Base-by-base conservation (phyloP, 2,113 vertebrate species). In the Lycaon pictus region DNA sequence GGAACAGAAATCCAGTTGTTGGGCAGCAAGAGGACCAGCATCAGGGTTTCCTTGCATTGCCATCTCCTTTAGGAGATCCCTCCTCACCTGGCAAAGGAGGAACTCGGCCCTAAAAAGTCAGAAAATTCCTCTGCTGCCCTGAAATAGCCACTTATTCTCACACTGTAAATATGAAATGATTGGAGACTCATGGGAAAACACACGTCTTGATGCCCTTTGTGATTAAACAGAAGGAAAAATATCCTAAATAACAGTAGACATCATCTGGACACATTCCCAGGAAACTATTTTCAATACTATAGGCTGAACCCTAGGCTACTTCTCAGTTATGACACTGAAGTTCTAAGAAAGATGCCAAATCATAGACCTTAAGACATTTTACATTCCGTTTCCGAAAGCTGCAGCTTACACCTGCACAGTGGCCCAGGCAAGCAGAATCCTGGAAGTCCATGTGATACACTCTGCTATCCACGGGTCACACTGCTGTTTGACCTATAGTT, bases 1-100 rank as follows among this genome's bases (percentile, higher is more conserved):
- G 23, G 1, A 13, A 8, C 23, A 12, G 51, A 69, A 25, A 37
- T 20, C 53, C 16, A 17, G 22, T 1, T 13, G 20, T 4, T 0
- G 2, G 9, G n/a, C 7, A 8, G 60, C 32, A 0, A 15, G 5
- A 20, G 0, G 19, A 29, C 58, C 19, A 23, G 13, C 0, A 0
- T 27, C 22, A 5, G 79, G 37, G 55, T 16, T 65, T 13, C 17
- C 1, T 25, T 9, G 32, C 7, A 13, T 22, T 51, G 16, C 8
- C 43, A 16, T 10, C 69, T 79, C 88, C 7, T 11, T 0, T 37
- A 22, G 43, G 32, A 55, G 29, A 4, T 3, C 48, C n/a, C 7
- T 63, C 56, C 76, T n/a, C 56, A 22, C 8, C 88, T 8, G 32
- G 80, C 62, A 65, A 60, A 67, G 1, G 29, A 85, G 32, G 53